Evolutionary conservation across 1,140 invertebrate species (phyloP).

Genomic region (Medauroidea extradentata): DNA sequence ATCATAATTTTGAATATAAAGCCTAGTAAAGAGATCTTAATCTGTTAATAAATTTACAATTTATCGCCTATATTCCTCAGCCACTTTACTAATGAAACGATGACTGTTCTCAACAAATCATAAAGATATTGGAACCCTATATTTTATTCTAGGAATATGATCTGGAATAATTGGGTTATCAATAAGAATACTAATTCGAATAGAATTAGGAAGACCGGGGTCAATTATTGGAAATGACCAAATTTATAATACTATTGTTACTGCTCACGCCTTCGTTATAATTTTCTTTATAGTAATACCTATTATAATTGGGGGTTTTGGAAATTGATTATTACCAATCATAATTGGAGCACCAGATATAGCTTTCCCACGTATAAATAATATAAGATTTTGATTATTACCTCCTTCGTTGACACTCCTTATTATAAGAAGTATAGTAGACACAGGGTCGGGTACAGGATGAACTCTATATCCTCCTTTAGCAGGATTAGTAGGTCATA

Average conservation of each 20-base stretch:
- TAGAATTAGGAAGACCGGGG: conserved; percentile 57
- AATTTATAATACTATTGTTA: conserved; percentile 68
- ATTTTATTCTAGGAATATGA: too few species aligned
- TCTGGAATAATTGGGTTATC: too few species aligned
- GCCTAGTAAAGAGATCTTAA: too few species aligned
- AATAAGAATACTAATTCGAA: conserved; percentile 47
- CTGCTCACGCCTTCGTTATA: conserved; percentile 69
- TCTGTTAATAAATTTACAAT: too few species aligned
- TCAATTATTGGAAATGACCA: conserved; percentile 59
- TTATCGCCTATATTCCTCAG: too few species aligned
- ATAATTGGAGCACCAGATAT: conserved; percentile 69
- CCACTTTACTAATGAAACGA: too few species aligned
- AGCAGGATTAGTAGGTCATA: conserved; percentile 51
- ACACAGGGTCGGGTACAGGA: conserved; percentile 57
- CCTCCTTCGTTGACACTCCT: conserved; percentile 56
- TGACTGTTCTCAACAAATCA: too few species aligned
- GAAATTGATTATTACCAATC: conserved; percentile 70
- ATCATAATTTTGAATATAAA: too few species aligned
- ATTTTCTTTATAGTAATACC: conserved; percentile 79
- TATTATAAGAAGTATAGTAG: conserved; percentile 51
- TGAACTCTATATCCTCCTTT: conserved; percentile 67
- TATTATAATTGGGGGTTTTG: conserved; percentile 72
- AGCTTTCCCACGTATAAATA: conserved; percentile 71
- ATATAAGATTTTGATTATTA: conserved; percentile 71
- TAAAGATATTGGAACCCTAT: too few species aligned